Base-by-base conservation (phyloP, 2,113 vertebrate genomes). In the Guaruba guarouba region DNA sequence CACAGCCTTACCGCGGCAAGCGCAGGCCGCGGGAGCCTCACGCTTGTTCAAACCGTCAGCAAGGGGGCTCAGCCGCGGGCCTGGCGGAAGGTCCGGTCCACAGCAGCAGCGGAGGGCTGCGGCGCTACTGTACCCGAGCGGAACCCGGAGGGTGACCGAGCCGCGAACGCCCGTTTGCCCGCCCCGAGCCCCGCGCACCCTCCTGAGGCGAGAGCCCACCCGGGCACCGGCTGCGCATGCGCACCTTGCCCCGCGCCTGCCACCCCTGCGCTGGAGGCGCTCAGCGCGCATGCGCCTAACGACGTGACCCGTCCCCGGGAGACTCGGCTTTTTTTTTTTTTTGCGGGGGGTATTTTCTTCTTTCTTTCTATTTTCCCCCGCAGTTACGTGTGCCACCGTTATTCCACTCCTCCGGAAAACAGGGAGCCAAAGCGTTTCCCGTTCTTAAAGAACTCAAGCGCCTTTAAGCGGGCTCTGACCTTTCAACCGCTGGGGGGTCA, bases 101-200 rank as follows among this genome's bases (percentile, higher is more conserved):
- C 13, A 59, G 33, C 33, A 59, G 20, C 20, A 13, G 55, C 4
- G 13, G 6, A n/a, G 33, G 20, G 33, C 33, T 10, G 33, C 13
- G 13, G 33, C 33, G 9, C 55, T 14, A 33, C 33, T 23, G 55
- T 22, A n/a, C 55, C 55, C 13, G 55, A 14, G 6, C 12, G 20
- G 55, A 23, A 10, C 33, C 33, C 13, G 13, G 13, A 7, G 20
- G 13, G 20, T 14, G 20, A 9, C 2, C 8, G 55, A 4, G 20
- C 22, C 8, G 4, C 8, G 8, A 22, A 8, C 33, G 4, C 8
- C 33, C 31, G 13, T 4, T 1, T 8, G 5, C 19, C 5, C 1
- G 17, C 54, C 31, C 29, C 29, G 5, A 33, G 19, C 19, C 31
- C 33, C 13, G 6, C 13, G 33, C 5, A 57, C 31, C 12, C 4